A percentile compares a stretch with the other conserved stretches of the same genome.
phyloP scores from a whole-genome alignment of 2,113 vertebrate species.

The Candoia aspera region DNA sequence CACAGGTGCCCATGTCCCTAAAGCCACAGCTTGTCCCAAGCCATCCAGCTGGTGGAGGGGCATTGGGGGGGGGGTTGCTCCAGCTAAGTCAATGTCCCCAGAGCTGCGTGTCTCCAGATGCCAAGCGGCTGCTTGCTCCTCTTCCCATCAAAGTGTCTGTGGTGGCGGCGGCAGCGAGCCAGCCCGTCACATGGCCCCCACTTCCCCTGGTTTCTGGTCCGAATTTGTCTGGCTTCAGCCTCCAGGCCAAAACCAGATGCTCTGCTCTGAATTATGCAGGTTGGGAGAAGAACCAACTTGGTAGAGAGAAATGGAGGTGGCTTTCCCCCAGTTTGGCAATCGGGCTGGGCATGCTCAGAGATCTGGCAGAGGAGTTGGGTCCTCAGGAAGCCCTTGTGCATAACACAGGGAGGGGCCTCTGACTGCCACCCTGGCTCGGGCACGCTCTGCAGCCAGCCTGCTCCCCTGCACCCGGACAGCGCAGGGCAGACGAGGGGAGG shows the following conservation, averaged over 20 bases:
- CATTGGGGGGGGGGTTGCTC: background rate
- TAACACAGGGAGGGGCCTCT: no score
- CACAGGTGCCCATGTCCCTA: background rate
- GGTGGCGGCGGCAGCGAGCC: background rate
- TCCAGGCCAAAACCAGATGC: background rate
- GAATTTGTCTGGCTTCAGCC: background rate
- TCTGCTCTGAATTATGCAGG: background rate
- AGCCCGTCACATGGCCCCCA: accelerated
- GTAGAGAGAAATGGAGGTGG: no score
- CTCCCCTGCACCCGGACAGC: background rate
- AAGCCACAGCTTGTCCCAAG: background rate
- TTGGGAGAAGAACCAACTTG: background rate
- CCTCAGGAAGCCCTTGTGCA: background rate
- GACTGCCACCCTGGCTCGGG: no score
- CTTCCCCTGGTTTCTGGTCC: background rate
- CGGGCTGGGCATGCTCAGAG: background rate
- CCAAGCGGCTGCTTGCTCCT: background rate
- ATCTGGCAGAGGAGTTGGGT: no score
- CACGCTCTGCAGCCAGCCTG: background rate
- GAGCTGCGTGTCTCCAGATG: background rate
- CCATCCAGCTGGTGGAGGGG: background rate
- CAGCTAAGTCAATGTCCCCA: background rate
- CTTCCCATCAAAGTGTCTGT: background rate
- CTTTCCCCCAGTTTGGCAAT: background rate
- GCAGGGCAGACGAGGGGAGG: background rate